Evolutionary conservation across 2,888 invertebrate genomes (phyloP), one percentile per base, ranked within the genome.

Genomic region (Glyphotaelius pellucidus): DNA sequence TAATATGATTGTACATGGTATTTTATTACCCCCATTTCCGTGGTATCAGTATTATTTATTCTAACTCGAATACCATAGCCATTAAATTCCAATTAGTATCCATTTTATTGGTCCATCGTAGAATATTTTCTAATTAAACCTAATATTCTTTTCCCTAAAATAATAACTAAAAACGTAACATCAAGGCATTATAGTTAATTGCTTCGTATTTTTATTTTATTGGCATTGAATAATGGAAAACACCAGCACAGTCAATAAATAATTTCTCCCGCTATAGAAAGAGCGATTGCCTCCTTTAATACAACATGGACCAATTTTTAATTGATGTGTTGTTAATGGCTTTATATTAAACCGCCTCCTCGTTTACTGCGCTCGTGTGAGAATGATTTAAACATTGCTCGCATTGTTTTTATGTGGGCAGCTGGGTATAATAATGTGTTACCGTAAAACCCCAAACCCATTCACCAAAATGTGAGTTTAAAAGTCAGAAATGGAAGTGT

Each of bases 331-430:
- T 31, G 88, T 88, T 88, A 88, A 88, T 67, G 15, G 88, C 67
- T 88, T 88, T 88, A 67, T 67, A 88, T 88, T 88, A 32, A 88
- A 67, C 88, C 88, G 88, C 88, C 88, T 88, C 67, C 67, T 15
- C 52, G 67, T 42, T 42, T 35, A 86, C 35, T 83, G 86, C 47
- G 47, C 38, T 67, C 67, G 67, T 67, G 67, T 67, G 86, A 86
- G 86, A 86, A 86, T 86, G 86, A 86, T 86, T 86, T 86, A 86
- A 42, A 9, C 42, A 42, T 86, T 47, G 9, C 42, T 86, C 47
- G 42, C 86, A 30, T 86, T 30, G 86, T n/a, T 30, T 30, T 83
- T 83, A 83, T 83, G 35, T 83, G 83, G 83, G 35, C 25, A 83
- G 83, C 35, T 38, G 83, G 35, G 9, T 67, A 67, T 67, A 67